Conservation (phyloP, 2,797 vertebrate species). For the Rhinella marina region DNA sequence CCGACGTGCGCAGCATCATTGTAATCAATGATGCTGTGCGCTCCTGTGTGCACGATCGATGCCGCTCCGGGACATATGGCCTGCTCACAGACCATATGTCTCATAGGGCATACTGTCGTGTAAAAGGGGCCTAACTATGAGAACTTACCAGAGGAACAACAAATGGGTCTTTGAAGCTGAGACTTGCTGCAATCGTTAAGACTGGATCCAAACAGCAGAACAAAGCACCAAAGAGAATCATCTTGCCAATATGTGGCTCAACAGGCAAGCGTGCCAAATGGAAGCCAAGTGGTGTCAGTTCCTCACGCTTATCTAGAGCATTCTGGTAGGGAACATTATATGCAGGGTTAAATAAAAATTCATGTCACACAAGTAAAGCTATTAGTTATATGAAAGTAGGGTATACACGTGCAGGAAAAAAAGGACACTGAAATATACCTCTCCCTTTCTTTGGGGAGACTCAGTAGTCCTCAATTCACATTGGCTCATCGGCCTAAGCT, state of each 20-base stretch:
- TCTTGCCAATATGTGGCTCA: slow-evolving; percentile 96
- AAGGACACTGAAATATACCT: neutral
- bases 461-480: neutral
- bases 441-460: neutral
- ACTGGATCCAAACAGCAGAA: slow-evolving; percentile 94
- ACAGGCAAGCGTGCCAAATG: slow-evolving; percentile 94
- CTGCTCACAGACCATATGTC: no score
- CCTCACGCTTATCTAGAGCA: slow-evolving; percentile 89
- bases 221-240: slow-evolving; percentile 96
- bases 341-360: neutral
- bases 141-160: slow-evolving; percentile 92
- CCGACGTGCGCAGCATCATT: no score
- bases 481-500: neutral
- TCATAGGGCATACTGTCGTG: no score
- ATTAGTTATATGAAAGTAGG: neutral
- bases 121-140: no score
- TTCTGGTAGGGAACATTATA: slow-evolving; percentile 77
- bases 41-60: no score
- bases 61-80: no score
- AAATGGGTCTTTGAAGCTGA: slow-evolving; percentile 99
- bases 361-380: neutral
- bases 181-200: slow-evolving; percentile 94
- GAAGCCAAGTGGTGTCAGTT: slow-evolving; percentile 90
- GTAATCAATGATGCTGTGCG: no score
- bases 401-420: neutral